phyloP scores from a whole-genome alignment of 2,888 invertebrate genomes.

The Panorpa germanica region DNA sequence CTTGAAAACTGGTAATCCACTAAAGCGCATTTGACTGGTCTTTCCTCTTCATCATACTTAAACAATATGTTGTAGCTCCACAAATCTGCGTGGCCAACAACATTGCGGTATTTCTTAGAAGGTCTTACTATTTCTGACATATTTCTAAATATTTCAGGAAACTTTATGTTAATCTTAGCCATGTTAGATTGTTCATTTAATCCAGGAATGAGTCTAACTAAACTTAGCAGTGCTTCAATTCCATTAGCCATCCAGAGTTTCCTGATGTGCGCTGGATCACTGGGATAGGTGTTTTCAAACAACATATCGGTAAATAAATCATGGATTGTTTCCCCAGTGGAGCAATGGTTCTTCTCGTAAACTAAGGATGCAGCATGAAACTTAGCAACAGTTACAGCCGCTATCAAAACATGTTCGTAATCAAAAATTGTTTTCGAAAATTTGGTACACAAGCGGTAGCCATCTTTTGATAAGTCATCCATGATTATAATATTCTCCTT shows the following conservation, averaged over 20 bases:
- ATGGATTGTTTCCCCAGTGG: slow-evolving; percentile 13
- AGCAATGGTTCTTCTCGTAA: slow-evolving; percentile 20
- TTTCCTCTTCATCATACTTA: no score
- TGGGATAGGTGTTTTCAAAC: slow-evolving; percentile 23
- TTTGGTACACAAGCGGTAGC: slow-evolving; percentile 16
- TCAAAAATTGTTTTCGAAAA: slow-evolving; percentile 17
- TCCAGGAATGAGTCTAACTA: slow-evolving; percentile 17
- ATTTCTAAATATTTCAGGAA: no score
- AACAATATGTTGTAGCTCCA: slow-evolving; percentile 28
- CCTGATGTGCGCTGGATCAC: slow-evolving; percentile 15
- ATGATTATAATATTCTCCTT: slow-evolving; percentile 20
- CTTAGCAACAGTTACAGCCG: slow-evolving; percentile 18
- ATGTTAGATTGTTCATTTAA: no score
- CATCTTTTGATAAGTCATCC: slow-evolving; percentile 21
- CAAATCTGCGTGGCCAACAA: slow-evolving; percentile 25
- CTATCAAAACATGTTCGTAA: slow-evolving; percentile 16
- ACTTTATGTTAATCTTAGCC: no score
- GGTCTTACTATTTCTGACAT: slow-evolving; percentile 19
- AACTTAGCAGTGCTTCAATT: slow-evolving; percentile 18
- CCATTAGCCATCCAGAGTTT: slow-evolving; percentile 17
- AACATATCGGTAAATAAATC: slow-evolving; percentile 18
- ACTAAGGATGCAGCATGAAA: slow-evolving; percentile 22
- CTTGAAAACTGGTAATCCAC: no score
- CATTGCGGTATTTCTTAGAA: slow-evolving; percentile 22
- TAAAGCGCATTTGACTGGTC: no score